Conservation (phyloP, 1,140 invertebrate species). For the Nixonia krombeini region DNA sequence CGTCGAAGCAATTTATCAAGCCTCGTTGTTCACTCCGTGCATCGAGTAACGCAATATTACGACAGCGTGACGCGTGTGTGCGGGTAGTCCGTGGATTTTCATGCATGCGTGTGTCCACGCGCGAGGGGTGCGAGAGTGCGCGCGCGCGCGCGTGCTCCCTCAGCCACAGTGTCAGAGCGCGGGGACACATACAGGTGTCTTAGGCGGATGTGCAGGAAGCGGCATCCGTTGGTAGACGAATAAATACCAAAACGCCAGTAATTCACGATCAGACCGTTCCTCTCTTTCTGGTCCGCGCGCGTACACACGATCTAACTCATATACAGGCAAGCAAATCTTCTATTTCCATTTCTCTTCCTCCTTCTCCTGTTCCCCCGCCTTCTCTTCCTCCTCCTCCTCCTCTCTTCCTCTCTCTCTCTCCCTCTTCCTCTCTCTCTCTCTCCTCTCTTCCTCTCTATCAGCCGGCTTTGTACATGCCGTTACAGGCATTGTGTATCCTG, state of each 20-base stretch:
- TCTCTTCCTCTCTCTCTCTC: conserved; percentile 40
- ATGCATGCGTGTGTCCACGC: conserved; percentile 45
- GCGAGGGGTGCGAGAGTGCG: too few species aligned
- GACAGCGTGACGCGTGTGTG: conserved; percentile 24
- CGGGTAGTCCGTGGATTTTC: conserved; percentile 19
- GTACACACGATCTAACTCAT: conserved; percentile 38
- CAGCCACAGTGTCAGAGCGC: too few species aligned
- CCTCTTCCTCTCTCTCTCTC: conserved; percentile 54
- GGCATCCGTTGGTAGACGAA: conserved; percentile 59
- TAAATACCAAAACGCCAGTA: conserved; percentile 68
- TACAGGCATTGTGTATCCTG: conserved; percentile 67
- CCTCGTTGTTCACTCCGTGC: conserved; percentile 48
- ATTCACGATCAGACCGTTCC: conserved; percentile 65
- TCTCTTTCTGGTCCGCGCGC: conserved; percentile 21
- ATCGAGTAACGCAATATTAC: conserved; percentile 61
- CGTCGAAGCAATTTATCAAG: conserved; percentile 64
- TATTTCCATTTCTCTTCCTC: conserved; percentile 54
- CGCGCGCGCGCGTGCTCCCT: too few species aligned
- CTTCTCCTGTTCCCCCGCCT: conserved; percentile 40
- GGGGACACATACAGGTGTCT: conserved; percentile 53
- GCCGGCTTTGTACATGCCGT: conserved; percentile 47
- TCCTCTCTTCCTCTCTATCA: conserved; percentile 42
- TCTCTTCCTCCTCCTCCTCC: conserved; percentile 44
- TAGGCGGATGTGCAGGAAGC: conserved; percentile 60
- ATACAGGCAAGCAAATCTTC: conserved; percentile 38